phyloP scores from a whole-genome alignment of 2,113 vertebrate genomes.

The Amia ocellicauda region DNA sequence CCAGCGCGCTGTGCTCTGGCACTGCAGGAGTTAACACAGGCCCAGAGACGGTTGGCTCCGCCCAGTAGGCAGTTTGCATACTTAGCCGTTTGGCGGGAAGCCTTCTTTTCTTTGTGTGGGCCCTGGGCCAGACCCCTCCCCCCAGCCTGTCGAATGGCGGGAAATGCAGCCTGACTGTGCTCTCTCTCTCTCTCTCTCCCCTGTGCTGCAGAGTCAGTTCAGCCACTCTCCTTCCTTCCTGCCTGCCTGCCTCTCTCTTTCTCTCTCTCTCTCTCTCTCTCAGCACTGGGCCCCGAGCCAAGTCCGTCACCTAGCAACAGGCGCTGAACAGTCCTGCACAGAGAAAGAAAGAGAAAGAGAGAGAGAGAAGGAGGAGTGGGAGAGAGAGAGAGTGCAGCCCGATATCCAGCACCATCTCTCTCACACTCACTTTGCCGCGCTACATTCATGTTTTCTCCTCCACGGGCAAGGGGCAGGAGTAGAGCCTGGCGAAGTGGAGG shows the following conservation, averaged over 20 bases:
- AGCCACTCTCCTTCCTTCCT: slow-evolving; percentile 21
- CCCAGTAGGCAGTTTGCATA: slow-evolving; percentile 52
- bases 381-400: too few species aligned
- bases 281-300: neutral
- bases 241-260: slow-evolving; percentile 17
- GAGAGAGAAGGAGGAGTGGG: too few species aligned
- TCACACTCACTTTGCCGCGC: too few species aligned
- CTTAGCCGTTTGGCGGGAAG: slow-evolving; percentile 50
- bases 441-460: too few species aligned
- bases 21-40: slow-evolving; percentile 50
- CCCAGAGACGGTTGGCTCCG: slow-evolving; percentile 26
- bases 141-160: slow-evolving; percentile 33
- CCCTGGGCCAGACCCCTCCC: slow-evolving; percentile 31
- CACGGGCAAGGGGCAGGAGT: too few species aligned
- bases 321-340: slow-evolving; percentile 12
- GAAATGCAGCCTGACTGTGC: slow-evolving; percentile 25
- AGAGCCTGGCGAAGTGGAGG: neutral
- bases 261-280: slow-evolving; percentile 23
- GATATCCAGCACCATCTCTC: too few species aligned
- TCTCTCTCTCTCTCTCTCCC: slow-evolving; percentile 5
- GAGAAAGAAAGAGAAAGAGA: neutral
- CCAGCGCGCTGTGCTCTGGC: too few species aligned
- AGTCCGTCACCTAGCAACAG: slow-evolving; percentile 25
- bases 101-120: slow-evolving; percentile 50
- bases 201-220: slow-evolving; percentile 32